Conservation (phyloP, 2,888 invertebrate genomes). For the Drosophila stalkeri region DNA sequence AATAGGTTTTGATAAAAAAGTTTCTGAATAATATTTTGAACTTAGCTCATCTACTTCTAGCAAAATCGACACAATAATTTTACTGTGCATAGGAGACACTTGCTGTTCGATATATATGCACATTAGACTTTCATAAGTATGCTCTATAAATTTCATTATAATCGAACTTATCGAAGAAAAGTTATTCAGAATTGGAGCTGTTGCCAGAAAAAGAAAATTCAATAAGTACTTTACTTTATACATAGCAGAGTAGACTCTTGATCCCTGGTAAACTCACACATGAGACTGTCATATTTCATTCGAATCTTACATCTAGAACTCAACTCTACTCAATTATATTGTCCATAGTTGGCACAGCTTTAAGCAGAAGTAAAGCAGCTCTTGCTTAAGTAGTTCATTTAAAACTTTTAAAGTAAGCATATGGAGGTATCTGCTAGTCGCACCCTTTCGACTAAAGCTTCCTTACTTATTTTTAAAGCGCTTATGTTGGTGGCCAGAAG, state of each 20-base stretch:
- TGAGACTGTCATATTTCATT: not conserved
- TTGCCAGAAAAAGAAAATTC: too few relatives aligned
- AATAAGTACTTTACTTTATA: too few relatives aligned
- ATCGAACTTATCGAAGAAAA: not conserved
- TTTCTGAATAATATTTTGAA: not conserved
- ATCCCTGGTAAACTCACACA: not conserved
- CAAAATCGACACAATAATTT: not conserved
- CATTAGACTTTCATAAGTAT: not conserved
- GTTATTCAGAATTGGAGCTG: too few relatives aligned
- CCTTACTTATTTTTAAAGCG: slow-evolving; percentile 20
- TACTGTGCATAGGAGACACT: not conserved
- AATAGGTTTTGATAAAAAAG: not conserved
- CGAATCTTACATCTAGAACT: not conserved
- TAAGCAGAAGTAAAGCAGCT: too few relatives aligned
- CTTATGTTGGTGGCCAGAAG: not conserved
- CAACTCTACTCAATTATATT: not conserved
- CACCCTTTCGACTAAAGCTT: not conserved
- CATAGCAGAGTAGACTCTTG: not conserved
- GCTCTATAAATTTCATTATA: not conserved
- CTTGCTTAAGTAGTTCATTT: too few relatives aligned
- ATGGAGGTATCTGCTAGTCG: not conserved
- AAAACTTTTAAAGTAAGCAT: too few relatives aligned
- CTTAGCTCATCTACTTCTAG: not conserved
- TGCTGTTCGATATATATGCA: not conserved
- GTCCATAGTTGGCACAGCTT: not conserved